These are phyloP conservation scores for Regulus satrapa DNA, from an alignment of 2,113 vertebrate species.

Conservation along the genomic window DNA sequence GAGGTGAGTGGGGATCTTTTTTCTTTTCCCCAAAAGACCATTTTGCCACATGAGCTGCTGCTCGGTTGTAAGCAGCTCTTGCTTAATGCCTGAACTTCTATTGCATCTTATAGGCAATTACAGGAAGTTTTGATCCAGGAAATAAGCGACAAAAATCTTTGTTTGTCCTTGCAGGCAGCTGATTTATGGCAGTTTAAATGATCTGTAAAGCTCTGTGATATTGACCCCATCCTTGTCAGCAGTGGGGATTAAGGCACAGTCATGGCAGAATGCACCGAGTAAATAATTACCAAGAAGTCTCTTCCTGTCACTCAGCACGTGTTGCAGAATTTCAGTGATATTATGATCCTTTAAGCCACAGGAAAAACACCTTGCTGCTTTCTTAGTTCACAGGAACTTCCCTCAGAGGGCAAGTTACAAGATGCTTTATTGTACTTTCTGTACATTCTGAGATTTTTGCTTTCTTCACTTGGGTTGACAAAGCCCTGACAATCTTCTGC, in stretches of 20 bases:
- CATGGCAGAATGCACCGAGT: not conserved
- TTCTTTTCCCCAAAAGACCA: not conserved
- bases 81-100: not conserved
- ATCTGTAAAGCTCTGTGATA: not conserved
- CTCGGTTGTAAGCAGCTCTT: not conserved
- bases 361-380: not conserved
- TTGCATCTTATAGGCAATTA: not conserved
- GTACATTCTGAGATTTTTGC: not conserved
- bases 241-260: not conserved
- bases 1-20: not conserved
- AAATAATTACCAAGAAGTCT: not conserved
- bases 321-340: not conserved
- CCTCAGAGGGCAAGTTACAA: not conserved
- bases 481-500: not conserved
- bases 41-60: not conserved
- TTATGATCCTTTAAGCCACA: not conserved
- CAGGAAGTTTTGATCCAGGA: not conserved
- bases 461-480: not conserved
- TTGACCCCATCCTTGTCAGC: not conserved
- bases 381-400: not conserved
- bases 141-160: not conserved
- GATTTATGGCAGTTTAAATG: not conserved
- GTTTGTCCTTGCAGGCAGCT: not conserved
- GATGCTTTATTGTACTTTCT: not conserved
- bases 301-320: not conserved